Evolutionary conservation across 2,113 vertebrate genomes (phyloP).

Genomic region (Dicerorhinus sumatrensis): DNA sequence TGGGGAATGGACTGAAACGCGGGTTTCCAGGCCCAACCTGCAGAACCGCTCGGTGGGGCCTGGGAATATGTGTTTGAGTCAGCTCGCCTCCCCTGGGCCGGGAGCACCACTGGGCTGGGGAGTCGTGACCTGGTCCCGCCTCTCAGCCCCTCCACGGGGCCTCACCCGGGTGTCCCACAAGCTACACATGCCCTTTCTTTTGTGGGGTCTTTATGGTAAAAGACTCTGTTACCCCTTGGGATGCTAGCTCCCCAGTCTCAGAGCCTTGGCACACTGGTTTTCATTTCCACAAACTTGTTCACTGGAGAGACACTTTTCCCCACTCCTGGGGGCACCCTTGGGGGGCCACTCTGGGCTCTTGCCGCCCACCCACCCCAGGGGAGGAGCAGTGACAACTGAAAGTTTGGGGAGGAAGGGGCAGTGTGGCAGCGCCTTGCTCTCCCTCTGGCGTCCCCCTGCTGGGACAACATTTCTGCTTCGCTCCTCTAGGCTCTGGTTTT

Average conservation of each 20-base stretch:
- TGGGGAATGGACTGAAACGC: not conserved
- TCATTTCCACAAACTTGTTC: too few relatives aligned
- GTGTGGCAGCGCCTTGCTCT: not conserved
- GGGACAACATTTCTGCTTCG: not conserved
- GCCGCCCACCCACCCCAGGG: accelerated
- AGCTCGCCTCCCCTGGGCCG: not conserved
- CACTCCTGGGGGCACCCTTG: not conserved
- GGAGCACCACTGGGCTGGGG: not conserved
- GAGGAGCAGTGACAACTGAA: not conserved
- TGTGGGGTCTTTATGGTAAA: not conserved
- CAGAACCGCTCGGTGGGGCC: accelerated
- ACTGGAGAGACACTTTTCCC: not conserved
- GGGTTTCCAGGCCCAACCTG: not conserved
- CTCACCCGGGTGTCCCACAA: accelerated
- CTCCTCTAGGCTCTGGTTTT: too few relatives aligned
- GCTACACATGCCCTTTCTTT: accelerated
- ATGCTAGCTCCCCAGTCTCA: too few relatives aligned
- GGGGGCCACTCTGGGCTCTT: not conserved
- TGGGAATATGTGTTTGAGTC: too few relatives aligned
- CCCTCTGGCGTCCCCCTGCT: not conserved
- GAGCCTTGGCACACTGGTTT: not conserved
- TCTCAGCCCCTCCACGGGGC: accelerated
- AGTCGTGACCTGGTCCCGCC: accelerated
- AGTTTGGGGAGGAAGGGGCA: not conserved
- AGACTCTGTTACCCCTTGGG: not conserved